A percentile compares a stretch with the other conserved stretches of the same genome.
These are phyloP conservation scores for Cephus nigrinus DNA, from an alignment of 2,888 invertebrate genomes.

Conservation along the genomic window DNA sequence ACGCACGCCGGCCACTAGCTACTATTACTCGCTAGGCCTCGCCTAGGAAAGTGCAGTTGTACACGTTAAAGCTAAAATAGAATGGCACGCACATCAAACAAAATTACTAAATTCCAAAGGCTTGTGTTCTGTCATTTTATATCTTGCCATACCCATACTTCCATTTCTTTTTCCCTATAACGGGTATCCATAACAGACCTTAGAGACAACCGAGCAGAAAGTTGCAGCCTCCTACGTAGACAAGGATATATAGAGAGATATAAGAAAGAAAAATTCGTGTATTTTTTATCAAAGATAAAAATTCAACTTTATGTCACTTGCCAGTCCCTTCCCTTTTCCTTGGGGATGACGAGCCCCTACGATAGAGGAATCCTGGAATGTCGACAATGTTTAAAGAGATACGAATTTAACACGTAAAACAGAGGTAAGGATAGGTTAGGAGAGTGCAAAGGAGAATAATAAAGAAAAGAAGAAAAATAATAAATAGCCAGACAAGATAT, in stretches of 20 bases:
- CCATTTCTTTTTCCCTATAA: background rate
- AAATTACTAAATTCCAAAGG: constrained; percentile 38
- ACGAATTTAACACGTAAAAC: background rate
- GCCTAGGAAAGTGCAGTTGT: constrained; percentile 42
- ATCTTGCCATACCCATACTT: background rate
- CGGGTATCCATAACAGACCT: background rate
- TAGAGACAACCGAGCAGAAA: background rate
- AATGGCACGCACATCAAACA: constrained; percentile 50
- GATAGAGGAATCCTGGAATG: background rate
- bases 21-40: constrained; percentile 3
- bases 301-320: background rate
- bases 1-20: constrained; percentile 17
- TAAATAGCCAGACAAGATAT: background rate
- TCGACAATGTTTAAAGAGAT: background rate
- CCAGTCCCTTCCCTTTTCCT: background rate
- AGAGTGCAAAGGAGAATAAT: background rate
- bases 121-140: background rate
- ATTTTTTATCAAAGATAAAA: background rate
- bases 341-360: background rate
- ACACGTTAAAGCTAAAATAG: constrained; percentile 56
- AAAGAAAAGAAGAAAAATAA: background rate
- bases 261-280: background rate
- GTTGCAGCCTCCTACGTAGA: background rate
- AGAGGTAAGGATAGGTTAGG: background rate
- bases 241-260: background rate